Evolutionary conservation across 2,113 vertebrate genomes (phyloP), one percentile per base, ranked within the genome.

Genomic region (Corvus moneduloides): DNA sequence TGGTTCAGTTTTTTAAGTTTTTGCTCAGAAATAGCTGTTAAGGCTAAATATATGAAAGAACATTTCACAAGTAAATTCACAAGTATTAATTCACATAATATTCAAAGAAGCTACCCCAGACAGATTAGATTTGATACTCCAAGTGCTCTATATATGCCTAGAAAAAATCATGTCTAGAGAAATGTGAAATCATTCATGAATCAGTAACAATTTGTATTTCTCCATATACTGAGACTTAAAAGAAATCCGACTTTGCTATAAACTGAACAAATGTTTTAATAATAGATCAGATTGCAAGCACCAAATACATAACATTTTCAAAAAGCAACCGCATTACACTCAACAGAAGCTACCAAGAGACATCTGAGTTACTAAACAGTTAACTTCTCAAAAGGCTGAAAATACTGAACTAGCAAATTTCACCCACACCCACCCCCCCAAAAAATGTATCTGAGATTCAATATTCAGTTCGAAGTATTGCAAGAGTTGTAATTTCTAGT

Each of bases 361-460:
- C 24, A n/a, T 18, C 3, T 37, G 55, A 82, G 16, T n/a, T 39
- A 79, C 14, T 4, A 23, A 26, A 58, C 43, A 66, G n/a, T 16
- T 63, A 67, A 54, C 32, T 39, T 46, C 55, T 87, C 37, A 74
- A 51, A 74, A 54, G 27, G 35, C 41, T 79, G 19, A 56, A 56
- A 88, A 64, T 20, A 67, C 7, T 52, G 22, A 91, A 62, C 13
- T 32, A 54, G 22, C 16, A 72, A 52, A 73, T 56, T 61, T 80
- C 39, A 48, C 10, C 27, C 39, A 52, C 17, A 26, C 1, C 7
- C 5, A 11, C 12, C 10, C 11, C 17, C 6, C 1, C 7, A 7
- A 39, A 62, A 83, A 17, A 72, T 16, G 66, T 18, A 62, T 4
- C 23, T 14, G 56, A 52, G 24, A 48, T 46, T 39, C 39, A 58